Evolutionary conservation across 2,888 invertebrate genomes (phyloP).

Genomic region (Arrhopalites spinosus): DNA sequence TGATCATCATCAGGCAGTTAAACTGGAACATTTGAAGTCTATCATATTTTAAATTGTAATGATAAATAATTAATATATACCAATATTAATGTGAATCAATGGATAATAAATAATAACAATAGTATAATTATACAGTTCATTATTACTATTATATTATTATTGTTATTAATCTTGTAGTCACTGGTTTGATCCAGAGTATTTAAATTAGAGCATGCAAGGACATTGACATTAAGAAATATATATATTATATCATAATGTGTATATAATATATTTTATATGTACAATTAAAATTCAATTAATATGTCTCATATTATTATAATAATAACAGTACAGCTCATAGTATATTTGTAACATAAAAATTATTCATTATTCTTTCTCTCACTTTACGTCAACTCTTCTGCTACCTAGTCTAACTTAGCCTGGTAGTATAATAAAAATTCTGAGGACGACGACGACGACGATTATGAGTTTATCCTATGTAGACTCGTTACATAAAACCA

Average conservation of each 20-base stretch:
- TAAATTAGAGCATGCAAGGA: neutral
- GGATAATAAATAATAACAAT: too few species aligned
- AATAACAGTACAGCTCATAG: slow-evolving; percentile 14
- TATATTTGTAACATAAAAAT: neutral
- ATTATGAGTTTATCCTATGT: neutral
- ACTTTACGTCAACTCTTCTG: neutral
- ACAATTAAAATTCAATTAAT: slow-evolving; percentile 11
- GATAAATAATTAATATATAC: too few species aligned
- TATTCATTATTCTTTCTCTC: neutral
- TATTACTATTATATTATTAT: neutral
- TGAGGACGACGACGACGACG: slow-evolving; percentile 1
- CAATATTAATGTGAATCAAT: too few species aligned
- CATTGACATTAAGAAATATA: neutral
- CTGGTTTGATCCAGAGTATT: neutral
- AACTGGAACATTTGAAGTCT: too few species aligned
- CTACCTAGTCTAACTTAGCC: neutral
- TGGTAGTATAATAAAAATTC: neutral
- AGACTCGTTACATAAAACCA: slow-evolving; percentile 31
- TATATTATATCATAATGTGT: neutral
- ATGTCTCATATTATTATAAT: neutral
- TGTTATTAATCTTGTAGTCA: too few species aligned
- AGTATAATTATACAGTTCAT: neutral
- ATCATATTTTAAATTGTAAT: too few species aligned
- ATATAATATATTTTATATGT: neutral
- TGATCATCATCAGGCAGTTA: too few species aligned